phyloP scores from a whole-genome alignment of 2,113 vertebrate species.

The Tragelaphus imberbis region DNA sequence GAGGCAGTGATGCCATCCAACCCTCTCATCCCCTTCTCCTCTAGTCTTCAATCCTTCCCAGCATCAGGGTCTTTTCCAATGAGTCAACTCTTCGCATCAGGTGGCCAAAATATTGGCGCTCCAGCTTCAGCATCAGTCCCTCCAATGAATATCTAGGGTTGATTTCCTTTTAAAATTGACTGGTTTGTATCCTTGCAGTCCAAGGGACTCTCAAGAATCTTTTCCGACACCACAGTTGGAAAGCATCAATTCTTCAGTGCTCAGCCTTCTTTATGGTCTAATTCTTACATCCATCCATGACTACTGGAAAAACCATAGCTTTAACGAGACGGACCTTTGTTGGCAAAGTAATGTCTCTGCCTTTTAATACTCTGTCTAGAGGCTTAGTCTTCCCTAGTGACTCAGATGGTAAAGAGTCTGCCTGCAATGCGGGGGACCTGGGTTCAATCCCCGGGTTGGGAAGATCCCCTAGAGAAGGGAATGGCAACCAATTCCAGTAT shows the following conservation, averaged over 20 bases:
- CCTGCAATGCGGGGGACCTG: background rate
- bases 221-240: background rate
- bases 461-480: background rate
- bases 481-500: background rate
- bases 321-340: accelerated
- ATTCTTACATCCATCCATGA: background rate
- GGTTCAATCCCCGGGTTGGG: background rate
- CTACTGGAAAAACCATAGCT: background rate
- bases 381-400: background rate
- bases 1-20: background rate
- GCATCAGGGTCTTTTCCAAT: background rate
- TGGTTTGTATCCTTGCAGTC: background rate
- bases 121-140: background rate
- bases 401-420: background rate
- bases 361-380: background rate
- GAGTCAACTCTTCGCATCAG: background rate
- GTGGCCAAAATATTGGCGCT: background rate
- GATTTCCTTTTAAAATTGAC: background rate
- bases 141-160: background rate
- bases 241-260: background rate
- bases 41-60: background rate
- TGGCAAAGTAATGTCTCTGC: background rate
- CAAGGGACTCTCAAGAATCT: background rate
- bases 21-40: background rate
- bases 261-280: background rate